Evolutionary conservation across 2,888 invertebrate species (phyloP), one percentile per base, ranked within the genome.

Genomic region (Ichneumoninae sp.): DNA sequence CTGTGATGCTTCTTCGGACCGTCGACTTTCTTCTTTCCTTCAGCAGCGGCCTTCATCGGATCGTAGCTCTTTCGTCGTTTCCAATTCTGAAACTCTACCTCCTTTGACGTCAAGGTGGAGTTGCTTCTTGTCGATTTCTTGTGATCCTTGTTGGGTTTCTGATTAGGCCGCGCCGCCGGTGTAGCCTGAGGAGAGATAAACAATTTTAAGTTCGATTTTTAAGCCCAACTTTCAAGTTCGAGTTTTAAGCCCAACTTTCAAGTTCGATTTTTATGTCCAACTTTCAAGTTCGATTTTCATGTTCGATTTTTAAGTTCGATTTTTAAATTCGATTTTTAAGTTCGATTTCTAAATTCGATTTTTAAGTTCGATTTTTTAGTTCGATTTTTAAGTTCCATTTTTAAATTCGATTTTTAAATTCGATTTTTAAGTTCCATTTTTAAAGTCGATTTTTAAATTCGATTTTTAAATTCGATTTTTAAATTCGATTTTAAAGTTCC

Each of bases 41-140:
- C 98, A 26, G 97, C 97, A 0, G 98, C 98, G 0, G 98, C 98
- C 93, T 97, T 97, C 96, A 98, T 96, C 40, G 99, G 99, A 94
- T 99, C 98, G 94, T 99, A 99, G 89, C 97, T 98, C 90, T 98
- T 98, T 86, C 99, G 95, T 82, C 99, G 95, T 92, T 98, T 98
- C 99, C 99, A 99, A 94, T 98, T 98, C 93, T 98, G 98, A 94
- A 98, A 96, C 91, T 98, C 97, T 8, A 96, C 96, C 93, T 98
- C 98, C 93, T 97, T 96, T 65, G 96, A 95, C 0, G 96, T 96
- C 4, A 97, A 94, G 0, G 96, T 96, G 40, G 97, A 97, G 91
- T 95, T 96, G 89, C 95, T 95, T 76, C 97, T 96, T 79, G 95
- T 95, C 3, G 95, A 95, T 84, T 95, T 95, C 90, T 95, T 96